Percentiles rank a stretch among this genome's conserved stretches.
Conservation (phyloP, 2,888 invertebrate species). For the Agrenia bidenticulata region DNA sequence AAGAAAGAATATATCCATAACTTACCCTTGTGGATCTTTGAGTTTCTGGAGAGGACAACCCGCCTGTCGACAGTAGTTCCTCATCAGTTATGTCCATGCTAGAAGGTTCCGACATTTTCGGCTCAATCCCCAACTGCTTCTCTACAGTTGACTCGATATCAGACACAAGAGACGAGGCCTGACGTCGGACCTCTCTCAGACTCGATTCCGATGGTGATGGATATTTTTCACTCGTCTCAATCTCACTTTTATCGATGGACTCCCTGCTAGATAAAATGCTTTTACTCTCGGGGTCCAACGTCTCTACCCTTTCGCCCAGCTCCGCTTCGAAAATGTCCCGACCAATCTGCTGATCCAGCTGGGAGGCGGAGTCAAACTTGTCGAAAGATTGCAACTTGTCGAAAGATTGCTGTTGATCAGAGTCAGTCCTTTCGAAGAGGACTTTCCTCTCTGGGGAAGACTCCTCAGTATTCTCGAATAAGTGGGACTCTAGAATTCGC, state of each 20-base stretch:
- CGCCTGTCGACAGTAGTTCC: slow-evolving; percentile 71
- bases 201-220: slow-evolving; percentile 21
- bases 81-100: slow-evolving; percentile 65
- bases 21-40: slow-evolving; percentile 57
- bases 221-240: slow-evolving; percentile 44
- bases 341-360: slow-evolving; percentile 35
- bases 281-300: slow-evolving; percentile 30
- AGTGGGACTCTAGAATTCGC: slow-evolving; percentile 54
- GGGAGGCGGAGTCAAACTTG: neutral
- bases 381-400: neutral
- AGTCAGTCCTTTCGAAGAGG: slow-evolving; percentile 27
- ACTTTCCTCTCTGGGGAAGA: slow-evolving; percentile 43
- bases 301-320: slow-evolving; percentile 36
- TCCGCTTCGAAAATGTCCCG: slow-evolving; percentile 42
- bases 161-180: slow-evolving; percentile 60
- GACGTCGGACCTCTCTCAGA: slow-evolving; percentile 59
- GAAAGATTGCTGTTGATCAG: slow-evolving; percentile 20
- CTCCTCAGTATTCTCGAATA: slow-evolving; percentile 18
- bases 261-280: slow-evolving; percentile 33
- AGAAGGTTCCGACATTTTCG: slow-evolving; percentile 51
- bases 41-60: slow-evolving; percentile 67
- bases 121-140: slow-evolving; percentile 54
- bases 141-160: slow-evolving; percentile 63
- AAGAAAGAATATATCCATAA: neutral
- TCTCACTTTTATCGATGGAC: slow-evolving; percentile 48